Evolutionary conservation across 2,888 invertebrate species (phyloP).

Genomic region (Stenolophus ochropezus): DNA sequence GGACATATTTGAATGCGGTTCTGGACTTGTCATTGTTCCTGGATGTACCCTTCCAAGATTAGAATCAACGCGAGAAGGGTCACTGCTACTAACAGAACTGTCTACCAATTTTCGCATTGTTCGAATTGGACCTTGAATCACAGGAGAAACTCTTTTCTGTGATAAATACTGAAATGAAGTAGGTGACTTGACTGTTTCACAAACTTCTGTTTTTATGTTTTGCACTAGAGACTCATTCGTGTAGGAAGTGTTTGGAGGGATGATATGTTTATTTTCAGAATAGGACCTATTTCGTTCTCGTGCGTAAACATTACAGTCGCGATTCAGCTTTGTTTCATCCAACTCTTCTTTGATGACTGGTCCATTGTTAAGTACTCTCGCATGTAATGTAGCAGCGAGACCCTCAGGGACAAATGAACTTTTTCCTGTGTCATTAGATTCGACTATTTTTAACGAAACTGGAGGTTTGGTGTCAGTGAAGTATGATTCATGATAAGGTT

Average conservation of each 20-base stretch:
- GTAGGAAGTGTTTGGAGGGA: constrained; percentile 16
- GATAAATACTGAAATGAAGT: constrained; percentile 40
- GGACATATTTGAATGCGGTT: constrained; percentile 82
- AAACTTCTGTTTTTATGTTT: constrained; percentile 66
- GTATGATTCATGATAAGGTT: constrained; percentile 83
- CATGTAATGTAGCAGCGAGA: constrained; percentile 88
- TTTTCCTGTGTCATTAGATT: constrained; percentile 67
- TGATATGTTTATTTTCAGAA: constrained; percentile 25
- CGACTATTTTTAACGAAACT: constrained; percentile 65
- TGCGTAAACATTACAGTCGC: constrained; percentile 56
- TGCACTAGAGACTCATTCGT: constrained; percentile 45
- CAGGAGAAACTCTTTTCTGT: constrained; percentile 75
- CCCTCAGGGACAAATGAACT: constrained; percentile 76
- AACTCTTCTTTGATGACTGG: constrained; percentile 70
- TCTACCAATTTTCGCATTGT: constrained; percentile 71
- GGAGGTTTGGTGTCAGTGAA: constrained; percentile 79
- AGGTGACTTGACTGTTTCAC: constrained; percentile 62
- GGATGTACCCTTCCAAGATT: constrained; percentile 23
- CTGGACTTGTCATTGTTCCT: constrained; percentile 65
- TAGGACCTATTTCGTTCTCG: constrained; percentile 23
- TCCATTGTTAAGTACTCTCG: constrained; percentile 78
- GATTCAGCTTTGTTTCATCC: constrained; percentile 62
- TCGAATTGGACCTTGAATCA: constrained; percentile 74
- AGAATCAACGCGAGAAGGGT: constrained; percentile 1
- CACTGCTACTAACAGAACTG: constrained; percentile 33